A percentile compares a stretch with the other conserved stretches of the same genome.
These are phyloP conservation scores for Pammene fasciana DNA, from an alignment of 2,888 invertebrate species.

Conservation along the genomic window DNA sequence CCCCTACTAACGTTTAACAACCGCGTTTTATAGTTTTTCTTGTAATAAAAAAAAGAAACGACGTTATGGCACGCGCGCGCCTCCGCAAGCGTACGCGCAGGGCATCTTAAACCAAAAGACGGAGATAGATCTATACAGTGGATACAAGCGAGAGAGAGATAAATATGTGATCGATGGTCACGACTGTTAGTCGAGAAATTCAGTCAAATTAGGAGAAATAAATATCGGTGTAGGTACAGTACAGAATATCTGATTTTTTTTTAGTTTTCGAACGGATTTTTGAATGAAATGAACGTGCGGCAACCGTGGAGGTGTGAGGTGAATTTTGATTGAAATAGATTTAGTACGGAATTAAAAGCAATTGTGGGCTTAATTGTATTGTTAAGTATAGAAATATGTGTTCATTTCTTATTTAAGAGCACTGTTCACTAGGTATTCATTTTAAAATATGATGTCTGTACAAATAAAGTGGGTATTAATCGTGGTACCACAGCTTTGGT, in stretches of 20 bases:
- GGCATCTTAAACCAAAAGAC: conserved; percentile 65
- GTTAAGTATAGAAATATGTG: neutral
- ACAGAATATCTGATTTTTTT: conserved; percentile 54
- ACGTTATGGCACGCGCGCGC: conserved; percentile 73
- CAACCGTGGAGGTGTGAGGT: conserved; percentile 15
- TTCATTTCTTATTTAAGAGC: too few species aligned
- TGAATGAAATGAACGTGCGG: conserved; percentile 43
- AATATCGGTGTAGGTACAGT: conserved; percentile 65
- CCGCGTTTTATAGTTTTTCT: conserved; percentile 75
- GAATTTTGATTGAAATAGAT: conserved; percentile 18
- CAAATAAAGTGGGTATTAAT: too few species aligned
- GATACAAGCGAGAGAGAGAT: conserved; percentile 51
- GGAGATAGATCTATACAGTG: conserved; percentile 51
- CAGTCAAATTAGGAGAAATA: conserved; percentile 80
- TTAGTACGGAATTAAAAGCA: neutral
- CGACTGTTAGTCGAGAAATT: conserved; percentile 72
- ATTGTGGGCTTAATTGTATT: neutral
- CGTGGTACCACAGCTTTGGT: too few species aligned
- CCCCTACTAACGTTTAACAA: conserved; percentile 58
- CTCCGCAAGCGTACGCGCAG: conserved; percentile 64
- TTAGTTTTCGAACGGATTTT: conserved; percentile 47
- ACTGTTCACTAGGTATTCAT: too few species aligned
- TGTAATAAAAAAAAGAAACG: conserved; percentile 64
- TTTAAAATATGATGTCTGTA: too few species aligned
- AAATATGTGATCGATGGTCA: conserved; percentile 67